Evolutionary conservation across 2,888 invertebrate genomes (phyloP).

Genomic region (Amorpha juglandis): DNA sequence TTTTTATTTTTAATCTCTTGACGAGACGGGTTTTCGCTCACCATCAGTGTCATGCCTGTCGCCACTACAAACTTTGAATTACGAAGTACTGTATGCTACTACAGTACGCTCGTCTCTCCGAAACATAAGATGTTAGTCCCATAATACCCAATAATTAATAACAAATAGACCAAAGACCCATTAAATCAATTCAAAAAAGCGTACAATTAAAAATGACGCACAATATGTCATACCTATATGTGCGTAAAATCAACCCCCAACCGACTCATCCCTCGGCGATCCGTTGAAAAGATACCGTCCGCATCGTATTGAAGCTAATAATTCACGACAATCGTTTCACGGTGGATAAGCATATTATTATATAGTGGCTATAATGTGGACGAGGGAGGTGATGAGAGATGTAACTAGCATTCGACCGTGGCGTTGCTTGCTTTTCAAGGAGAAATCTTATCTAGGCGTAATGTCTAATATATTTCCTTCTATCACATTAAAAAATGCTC

Average conservation of each 20-base stretch:
- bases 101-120: too few species aligned
- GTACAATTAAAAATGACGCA: slow-evolving; percentile 16
- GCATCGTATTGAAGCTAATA: slow-evolving; percentile 40
- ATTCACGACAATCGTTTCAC: slow-evolving; percentile 58
- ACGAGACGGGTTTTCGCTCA: too few species aligned
- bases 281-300: slow-evolving; percentile 24
- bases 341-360: slow-evolving; percentile 52
- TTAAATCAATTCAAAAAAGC: slow-evolving; percentile 11
- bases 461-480: too few species aligned
- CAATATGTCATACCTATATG: not conserved
- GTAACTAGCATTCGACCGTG: not conserved
- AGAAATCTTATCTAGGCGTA: not conserved
- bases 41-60: too few species aligned
- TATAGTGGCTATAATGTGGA: slow-evolving; percentile 41
- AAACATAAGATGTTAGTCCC: too few species aligned
- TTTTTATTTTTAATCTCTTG: too few species aligned
- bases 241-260: slow-evolving; percentile 7
- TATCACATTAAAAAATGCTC: too few species aligned
- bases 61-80: too few species aligned
- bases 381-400: not conserved
- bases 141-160: not conserved
- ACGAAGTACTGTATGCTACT: too few species aligned
- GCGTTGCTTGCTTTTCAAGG: not conserved
- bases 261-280: slow-evolving; percentile 12
- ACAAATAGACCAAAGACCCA: slow-evolving; percentile 3